Evolutionary conservation across 37 sponge, comb jelly and placozoan species (phyloP), one percentile per base, ranked within the genome.

Genomic region (Geodia barretti): DNA sequence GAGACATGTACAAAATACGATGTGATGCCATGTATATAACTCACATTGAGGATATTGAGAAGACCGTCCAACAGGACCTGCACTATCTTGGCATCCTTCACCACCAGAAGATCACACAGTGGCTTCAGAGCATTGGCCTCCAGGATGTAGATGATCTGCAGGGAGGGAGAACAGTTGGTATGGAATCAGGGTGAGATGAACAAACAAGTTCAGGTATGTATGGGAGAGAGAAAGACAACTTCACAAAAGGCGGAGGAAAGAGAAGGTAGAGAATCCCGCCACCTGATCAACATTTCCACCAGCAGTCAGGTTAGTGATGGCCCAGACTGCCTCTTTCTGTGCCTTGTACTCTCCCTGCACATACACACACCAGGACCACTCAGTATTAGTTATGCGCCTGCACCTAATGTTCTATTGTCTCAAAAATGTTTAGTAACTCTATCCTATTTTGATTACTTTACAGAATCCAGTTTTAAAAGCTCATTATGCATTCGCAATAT

Each of bases 271-370:
- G n/a, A n/a, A 34, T 11, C 11, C 23, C 30, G 21, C 39, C 59
- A 89, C 82, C 86, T 97, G 97, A 66, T 88, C 85, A 0, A 83
- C 73, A 34, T 81, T 93, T 24, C 96, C 99, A 19, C 99, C 99
- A 75, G 97, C 90, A 40, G 99, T 91, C 41, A 96, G 84, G 87
- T 98, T 98, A 59, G 94, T 98, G n/a, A 95, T 78, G 1, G 99
- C 99, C 99, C 99, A 98, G 25, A 89, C 90, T 38, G 96, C 96
- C 72, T 98, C 99, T 60, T 96, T 96, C 68, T 98, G 96, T 19
- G 96, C 91, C 60, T 91, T 93, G 84, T 84, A 98, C 41, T 95
- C 98, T 32, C 92, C 92, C 87, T 91, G 41, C 41, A 39, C n/a
- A 62, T 30, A n/a, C 23, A 40, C 11, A 69, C 60, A 62, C n/a